These are phyloP conservation scores for Lasioglossum morio DNA, from an alignment of 2,888 invertebrate genomes.

Conservation along the genomic window DNA sequence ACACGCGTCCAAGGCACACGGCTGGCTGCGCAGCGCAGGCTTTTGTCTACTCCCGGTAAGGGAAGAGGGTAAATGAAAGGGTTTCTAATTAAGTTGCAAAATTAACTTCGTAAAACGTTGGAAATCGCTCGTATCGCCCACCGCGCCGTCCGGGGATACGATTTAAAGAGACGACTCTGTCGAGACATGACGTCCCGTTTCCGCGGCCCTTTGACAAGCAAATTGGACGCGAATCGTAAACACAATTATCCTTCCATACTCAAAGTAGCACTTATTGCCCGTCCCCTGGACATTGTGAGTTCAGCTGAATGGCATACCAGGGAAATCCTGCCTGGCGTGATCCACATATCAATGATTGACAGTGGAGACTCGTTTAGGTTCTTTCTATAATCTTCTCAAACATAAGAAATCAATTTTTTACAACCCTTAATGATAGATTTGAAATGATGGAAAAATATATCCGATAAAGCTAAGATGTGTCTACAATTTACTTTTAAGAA, in stretches of 20 bases:
- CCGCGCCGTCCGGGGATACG: conserved; percentile 31
- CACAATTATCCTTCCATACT: conserved; percentile 37
- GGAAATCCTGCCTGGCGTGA: neutral
- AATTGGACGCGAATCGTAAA: conserved; percentile 54
- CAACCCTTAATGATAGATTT: no score
- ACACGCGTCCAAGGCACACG: conserved; percentile 43
- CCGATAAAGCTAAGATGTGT: neutral
- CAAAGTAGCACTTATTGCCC: conserved; percentile 21
- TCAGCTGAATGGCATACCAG: conserved; percentile 8
- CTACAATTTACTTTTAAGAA: no score
- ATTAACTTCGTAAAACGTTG: conserved; percentile 64
- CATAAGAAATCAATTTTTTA: no score
- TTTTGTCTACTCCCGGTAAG: conserved; percentile 54
- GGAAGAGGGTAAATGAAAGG: conserved; percentile 45
- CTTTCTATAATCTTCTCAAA: no score
- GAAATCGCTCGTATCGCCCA: conserved; percentile 34
- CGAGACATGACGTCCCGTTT: conserved; percentile 17
- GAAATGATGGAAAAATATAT: neutral
- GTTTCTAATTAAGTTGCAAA: conserved; percentile 64
- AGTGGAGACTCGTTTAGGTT: neutral
- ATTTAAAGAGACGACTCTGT: conserved; percentile 27
- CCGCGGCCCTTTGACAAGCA: conserved; percentile 44
- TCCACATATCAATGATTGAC: conserved; percentile 3
- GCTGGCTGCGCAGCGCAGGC: conserved; percentile 30
- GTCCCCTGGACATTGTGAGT: conserved; percentile 9